Conservation (phyloP, 2,888 invertebrate species). For the Dasysyrphus tricinctus region DNA sequence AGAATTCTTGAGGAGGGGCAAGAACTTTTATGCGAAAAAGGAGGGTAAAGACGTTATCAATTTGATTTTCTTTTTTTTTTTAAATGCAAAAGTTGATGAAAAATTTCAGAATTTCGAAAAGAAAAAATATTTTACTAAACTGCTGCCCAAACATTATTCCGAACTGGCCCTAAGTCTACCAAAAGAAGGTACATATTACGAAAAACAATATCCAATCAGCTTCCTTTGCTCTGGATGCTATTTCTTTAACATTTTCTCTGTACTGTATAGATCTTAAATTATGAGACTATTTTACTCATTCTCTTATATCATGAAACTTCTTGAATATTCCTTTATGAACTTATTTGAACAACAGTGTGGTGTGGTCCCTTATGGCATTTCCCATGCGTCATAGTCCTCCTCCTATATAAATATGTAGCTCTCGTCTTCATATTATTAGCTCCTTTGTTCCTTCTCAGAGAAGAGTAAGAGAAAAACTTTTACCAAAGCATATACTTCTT, state of each 20-base stretch:
- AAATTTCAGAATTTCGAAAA: too few relatives aligned
- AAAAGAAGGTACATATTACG: not conserved
- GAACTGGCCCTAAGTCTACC: too few relatives aligned
- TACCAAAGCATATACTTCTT: constrained; percentile 32
- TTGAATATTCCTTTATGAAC: constrained; percentile 14
- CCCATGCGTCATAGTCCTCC: not conserved
- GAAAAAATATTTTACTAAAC: too few relatives aligned
- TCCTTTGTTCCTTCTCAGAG: not conserved
- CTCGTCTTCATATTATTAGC: not conserved
- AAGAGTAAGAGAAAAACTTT: constrained; percentile 28
- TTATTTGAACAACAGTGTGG: not conserved
- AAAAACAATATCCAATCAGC: not conserved
- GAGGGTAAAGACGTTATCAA: too few relatives aligned
- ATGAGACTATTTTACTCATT: constrained; percentile 24
- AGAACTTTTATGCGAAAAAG: too few relatives aligned
- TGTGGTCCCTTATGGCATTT: not conserved
- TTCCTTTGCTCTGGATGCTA: not conserved
- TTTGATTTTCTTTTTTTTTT: too few relatives aligned
- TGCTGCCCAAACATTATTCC: too few relatives aligned
- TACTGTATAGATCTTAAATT: not conserved
- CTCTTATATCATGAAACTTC: not conserved
- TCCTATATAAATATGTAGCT: too few relatives aligned
- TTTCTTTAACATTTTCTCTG: not conserved
- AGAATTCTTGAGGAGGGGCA: too few relatives aligned
- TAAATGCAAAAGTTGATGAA: too few relatives aligned